These are phyloP conservation scores for Trinorchestia longiramus DNA, from an alignment of 1,140 invertebrate species.

Conservation along the genomic window DNA sequence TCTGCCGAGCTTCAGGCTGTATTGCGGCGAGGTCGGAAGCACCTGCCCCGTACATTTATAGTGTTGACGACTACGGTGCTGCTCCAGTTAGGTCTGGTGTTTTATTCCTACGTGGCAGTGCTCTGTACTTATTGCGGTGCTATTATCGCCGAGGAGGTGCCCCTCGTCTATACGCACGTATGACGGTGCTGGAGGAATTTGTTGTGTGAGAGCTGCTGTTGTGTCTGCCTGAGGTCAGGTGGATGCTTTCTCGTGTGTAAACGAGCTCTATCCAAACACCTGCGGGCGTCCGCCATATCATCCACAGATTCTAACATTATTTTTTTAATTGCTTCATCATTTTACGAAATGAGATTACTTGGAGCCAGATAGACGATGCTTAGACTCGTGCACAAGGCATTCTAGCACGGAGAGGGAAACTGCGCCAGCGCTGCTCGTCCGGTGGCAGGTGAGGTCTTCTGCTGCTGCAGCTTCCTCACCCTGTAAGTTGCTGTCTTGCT, in stretches of 20 bases:
- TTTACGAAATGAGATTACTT: not conserved
- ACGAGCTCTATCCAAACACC: not conserved
- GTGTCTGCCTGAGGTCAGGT: not conserved
- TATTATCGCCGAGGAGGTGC: too few relatives aligned
- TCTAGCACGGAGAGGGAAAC: too few relatives aligned
- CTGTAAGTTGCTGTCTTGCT: not conserved
- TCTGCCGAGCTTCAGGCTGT: not conserved
- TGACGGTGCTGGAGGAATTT: too few relatives aligned
- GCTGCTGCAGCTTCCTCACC: not conserved
- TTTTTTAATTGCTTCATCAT: not conserved
- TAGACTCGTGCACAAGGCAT: not conserved
- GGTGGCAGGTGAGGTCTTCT: too few relatives aligned
- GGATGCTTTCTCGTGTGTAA: not conserved
- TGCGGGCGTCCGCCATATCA: not conserved
- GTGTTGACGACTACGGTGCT: too few relatives aligned
- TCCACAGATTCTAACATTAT: not conserved
- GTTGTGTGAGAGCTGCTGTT: too few relatives aligned
- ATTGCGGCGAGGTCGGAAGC: too few relatives aligned
- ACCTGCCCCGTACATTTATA: too few relatives aligned
- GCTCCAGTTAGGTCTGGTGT: too few relatives aligned
- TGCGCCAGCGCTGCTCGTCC: too few relatives aligned
- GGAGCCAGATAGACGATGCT: not conserved
- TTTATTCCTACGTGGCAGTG: too few relatives aligned
- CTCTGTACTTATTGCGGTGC: not conserved
- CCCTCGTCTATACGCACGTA: too few relatives aligned